Percentiles rank a stretch among this genome's conserved stretches.
phyloP scores from a whole-genome alignment of 2,888 invertebrate genomes.

The Emesis russula region DNA sequence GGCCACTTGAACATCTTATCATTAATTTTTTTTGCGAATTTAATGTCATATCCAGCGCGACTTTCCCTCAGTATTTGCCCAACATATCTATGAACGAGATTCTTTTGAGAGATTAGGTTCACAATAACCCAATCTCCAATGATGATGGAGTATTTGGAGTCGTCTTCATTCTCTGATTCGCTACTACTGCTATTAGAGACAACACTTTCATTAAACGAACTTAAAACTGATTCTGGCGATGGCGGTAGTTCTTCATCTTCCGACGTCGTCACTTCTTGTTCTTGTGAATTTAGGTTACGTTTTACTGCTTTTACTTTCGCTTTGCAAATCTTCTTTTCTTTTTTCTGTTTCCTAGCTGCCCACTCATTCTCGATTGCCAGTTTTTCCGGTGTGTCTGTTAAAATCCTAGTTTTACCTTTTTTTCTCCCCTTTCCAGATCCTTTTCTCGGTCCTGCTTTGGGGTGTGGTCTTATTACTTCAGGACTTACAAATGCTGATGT shows the following conservation, averaged over 20 bases:
- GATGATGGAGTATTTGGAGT: constrained; percentile 13
- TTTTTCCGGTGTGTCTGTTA: constrained; percentile 84
- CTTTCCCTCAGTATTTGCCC: constrained; percentile 75
- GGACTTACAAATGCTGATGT: constrained; percentile 61
- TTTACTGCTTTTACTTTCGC: constrained; percentile 53
- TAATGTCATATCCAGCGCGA: constrained; percentile 70
- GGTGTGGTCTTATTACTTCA: constrained; percentile 69
- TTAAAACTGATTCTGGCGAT: constrained; percentile 45
- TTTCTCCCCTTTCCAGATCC: constrained; percentile 67
- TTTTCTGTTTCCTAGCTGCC: constrained; percentile 49
- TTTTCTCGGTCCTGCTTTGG: constrained; percentile 44
- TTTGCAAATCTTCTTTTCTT: constrained; percentile 46
- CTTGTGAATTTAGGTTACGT: constrained; percentile 49
- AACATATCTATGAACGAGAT: constrained; percentile 81
- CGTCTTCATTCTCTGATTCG: constrained; percentile 65
- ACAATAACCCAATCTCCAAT: constrained; percentile 82
- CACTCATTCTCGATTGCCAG: constrained; percentile 35
- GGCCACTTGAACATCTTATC: constrained; percentile 85
- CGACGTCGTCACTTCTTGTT: constrained; percentile 50
- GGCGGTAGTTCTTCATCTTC: constrained; percentile 60
- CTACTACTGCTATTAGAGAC: neutral
- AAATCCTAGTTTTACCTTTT: constrained; percentile 74
- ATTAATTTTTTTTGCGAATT: constrained; percentile 83
- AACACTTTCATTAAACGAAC: constrained; percentile 27
- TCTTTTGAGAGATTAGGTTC: constrained; percentile 79